phyloP scores from a whole-genome alignment of 2,888 invertebrate genomes.

The Drosophila phalerata region DNA sequence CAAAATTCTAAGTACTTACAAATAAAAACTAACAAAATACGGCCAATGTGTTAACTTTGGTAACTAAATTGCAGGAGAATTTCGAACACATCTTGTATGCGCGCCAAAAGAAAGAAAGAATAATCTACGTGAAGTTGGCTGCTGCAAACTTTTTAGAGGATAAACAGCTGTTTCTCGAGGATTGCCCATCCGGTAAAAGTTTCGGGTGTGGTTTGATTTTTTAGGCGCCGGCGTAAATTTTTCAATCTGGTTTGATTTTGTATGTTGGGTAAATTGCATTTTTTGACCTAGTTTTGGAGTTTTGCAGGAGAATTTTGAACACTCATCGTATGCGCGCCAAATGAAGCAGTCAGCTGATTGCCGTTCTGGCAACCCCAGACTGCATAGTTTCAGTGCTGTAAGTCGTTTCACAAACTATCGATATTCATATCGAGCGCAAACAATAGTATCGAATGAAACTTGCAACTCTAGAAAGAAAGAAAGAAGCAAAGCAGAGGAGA shows the following conservation, averaged over 20 bases:
- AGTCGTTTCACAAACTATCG: conserved; percentile 21
- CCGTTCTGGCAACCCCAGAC: conserved; percentile 36
- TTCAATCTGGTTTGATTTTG: too few species aligned
- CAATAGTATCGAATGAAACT: conserved; percentile 21
- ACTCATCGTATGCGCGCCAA: conserved; percentile 44
- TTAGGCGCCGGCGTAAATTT: too few species aligned
- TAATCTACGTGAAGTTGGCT: too few species aligned
- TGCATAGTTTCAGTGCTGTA: conserved; percentile 31
- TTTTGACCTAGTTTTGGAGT: too few species aligned
- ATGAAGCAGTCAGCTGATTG: conserved; percentile 35
- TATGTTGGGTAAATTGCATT: too few species aligned
- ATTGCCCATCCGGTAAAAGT: too few species aligned
- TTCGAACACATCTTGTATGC: too few species aligned
- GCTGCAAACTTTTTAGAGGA: too few species aligned
- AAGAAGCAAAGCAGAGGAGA: conserved; percentile 47
- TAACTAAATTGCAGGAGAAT: not conserved
- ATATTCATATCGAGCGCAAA: conserved; percentile 12
- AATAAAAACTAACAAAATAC: conserved; percentile 2
- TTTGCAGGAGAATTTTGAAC: not conserved
- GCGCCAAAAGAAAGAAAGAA: too few species aligned
- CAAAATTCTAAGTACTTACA: conserved; percentile 19
- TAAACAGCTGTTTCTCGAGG: too few species aligned
- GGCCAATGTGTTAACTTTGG: conserved; percentile 14
- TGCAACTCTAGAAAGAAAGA: conserved; percentile 16
- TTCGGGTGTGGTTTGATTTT: too few species aligned